These are phyloP conservation scores for Julus scandinavius DNA, from an alignment of 2,888 invertebrate genomes.

Conservation along the genomic window DNA sequence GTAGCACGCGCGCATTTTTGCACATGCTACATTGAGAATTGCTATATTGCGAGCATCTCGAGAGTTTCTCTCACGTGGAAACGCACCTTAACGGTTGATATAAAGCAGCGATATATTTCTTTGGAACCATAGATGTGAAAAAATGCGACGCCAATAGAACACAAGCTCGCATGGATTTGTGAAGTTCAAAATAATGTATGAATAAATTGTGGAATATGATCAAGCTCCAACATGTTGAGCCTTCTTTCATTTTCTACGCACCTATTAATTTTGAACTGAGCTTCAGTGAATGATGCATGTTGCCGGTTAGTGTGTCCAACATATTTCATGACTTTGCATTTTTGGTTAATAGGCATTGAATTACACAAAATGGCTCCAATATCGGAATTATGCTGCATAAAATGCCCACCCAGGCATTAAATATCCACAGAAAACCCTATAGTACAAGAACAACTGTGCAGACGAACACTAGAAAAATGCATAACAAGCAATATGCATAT, in stretches of 20 bases:
- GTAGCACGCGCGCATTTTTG: no score
- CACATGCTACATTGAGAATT: no score
- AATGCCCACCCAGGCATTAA: background rate
- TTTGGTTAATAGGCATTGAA: background rate
- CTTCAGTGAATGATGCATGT: background rate
- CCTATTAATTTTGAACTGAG: background rate
- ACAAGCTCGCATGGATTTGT: no score
- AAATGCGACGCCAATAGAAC: no score
- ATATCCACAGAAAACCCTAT: background rate
- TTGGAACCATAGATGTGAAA: no score
- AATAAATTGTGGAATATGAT: background rate
- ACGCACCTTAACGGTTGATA: no score
- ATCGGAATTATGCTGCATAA: background rate
- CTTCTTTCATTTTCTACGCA: background rate
- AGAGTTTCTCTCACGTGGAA: no score
- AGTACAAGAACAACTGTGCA: no score
- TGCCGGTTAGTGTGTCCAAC: background rate
- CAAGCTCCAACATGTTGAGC: background rate
- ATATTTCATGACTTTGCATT: background rate
- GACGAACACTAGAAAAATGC: no score
- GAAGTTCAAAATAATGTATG: background rate
- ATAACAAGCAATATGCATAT: no score
- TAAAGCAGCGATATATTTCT: no score
- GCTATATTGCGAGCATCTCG: no score
- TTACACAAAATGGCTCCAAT: background rate